Evolutionary conservation across 2,888 invertebrate species (phyloP).

Genomic region (Bembecia ichneumoniformis): DNA sequence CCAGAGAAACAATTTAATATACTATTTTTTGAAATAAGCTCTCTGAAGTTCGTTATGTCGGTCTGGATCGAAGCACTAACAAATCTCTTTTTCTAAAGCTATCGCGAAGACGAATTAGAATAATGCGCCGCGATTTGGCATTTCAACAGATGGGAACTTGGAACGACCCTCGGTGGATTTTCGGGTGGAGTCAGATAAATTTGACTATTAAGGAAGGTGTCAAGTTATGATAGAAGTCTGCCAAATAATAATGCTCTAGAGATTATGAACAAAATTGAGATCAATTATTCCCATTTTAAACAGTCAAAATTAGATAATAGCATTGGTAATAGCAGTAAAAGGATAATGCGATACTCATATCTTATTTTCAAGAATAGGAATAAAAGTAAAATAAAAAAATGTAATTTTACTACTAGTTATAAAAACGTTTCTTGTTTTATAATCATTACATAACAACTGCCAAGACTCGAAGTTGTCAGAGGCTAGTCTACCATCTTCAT

Average conservation of each 20-base stretch:
- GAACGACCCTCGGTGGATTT: conserved; percentile 66
- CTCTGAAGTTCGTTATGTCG: conserved; percentile 21
- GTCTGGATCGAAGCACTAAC: conserved; percentile 55
- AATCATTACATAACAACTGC: too few species aligned
- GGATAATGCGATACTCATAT: too few species aligned
- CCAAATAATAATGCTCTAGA: not conserved
- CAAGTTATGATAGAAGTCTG: conserved; percentile 36
- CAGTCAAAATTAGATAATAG: too few species aligned
- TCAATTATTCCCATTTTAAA: too few species aligned
- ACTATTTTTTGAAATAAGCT: conserved; percentile 9
- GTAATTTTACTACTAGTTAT: too few species aligned
- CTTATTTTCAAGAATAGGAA: too few species aligned
- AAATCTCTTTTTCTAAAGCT: conserved; percentile 69
- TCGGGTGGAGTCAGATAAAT: conserved; percentile 53
- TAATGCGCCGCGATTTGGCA: conserved; percentile 68
- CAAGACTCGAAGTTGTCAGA: too few species aligned
- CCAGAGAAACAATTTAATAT: conserved; percentile 2
- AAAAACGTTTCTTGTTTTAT: too few species aligned
- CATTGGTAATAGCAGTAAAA: too few species aligned
- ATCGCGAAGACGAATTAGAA: conserved; percentile 68
- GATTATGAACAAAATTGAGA: too few species aligned
- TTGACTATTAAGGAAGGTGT: conserved; percentile 62
- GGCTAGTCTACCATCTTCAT: too few species aligned
- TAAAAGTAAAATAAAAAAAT: too few species aligned
- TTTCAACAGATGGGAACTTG: conserved; percentile 65